Evolutionary conservation across 2,888 invertebrate genomes (phyloP).

Genomic region (Erebia palarica): DNA sequence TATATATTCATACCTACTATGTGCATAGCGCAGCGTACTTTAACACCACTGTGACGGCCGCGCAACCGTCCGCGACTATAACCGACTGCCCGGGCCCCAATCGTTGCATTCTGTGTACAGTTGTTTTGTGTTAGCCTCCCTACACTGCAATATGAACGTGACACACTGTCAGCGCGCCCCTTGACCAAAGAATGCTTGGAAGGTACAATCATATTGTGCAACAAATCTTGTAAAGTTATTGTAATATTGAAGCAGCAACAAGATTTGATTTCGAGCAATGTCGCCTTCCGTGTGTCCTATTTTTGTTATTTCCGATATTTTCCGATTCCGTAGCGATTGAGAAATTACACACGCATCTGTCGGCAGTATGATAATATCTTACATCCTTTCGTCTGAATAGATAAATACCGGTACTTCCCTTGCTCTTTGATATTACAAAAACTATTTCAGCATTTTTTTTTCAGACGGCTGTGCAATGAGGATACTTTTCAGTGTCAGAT

Average conservation of each 20-base stretch:
- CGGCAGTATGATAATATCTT: neutral
- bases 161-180: conserved; percentile 71
- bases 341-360: conserved; percentile 75
- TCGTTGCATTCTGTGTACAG: conserved; percentile 50
- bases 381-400: conserved; percentile 15
- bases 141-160: conserved; percentile 78
- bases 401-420: conserved; percentile 38
- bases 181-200: conserved; percentile 78
- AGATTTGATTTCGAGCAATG: conserved; percentile 74
- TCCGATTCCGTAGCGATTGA: conserved; percentile 65
- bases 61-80: conserved; percentile 71
- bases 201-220: conserved; percentile 81
- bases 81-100: conserved; percentile 53
- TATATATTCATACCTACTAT: conserved; percentile 81
- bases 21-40: conserved; percentile 79
- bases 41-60: conserved; percentile 77
- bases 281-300: conserved; percentile 78
- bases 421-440: conserved; percentile 82
- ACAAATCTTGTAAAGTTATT: conserved; percentile 82
- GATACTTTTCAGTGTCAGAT: conserved; percentile 75
- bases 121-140: conserved; percentile 45
- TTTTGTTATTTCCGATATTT: conserved; percentile 67
- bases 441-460: conserved; percentile 74
- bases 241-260: conserved; percentile 81
- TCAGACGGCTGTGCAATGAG: conserved; percentile 80